A percentile compares a stretch with the other conserved stretches of the same genome.
These are phyloP conservation scores for Chaenogobius annularis DNA, from an alignment of 2,113 vertebrate species.

Conservation along the genomic window DNA sequence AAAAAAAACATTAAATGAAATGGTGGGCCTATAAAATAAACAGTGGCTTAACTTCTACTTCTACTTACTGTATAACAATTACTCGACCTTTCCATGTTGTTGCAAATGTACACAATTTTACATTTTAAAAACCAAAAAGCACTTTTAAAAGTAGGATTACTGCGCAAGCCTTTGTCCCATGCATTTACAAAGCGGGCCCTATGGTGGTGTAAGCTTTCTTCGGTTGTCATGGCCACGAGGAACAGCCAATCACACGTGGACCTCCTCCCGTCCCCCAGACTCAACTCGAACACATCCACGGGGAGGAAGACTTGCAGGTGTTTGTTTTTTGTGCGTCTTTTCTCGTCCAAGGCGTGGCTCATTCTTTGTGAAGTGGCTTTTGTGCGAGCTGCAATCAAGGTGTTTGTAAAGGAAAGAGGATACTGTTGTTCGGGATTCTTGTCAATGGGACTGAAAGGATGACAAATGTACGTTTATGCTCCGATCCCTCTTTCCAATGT, in stretches of 20 bases:
- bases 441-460: background rate
- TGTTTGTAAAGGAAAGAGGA: background rate
- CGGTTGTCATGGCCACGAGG: constrained; percentile 38
- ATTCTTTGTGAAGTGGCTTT: background rate
- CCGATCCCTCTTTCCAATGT: background rate
- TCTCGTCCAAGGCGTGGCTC: constrained; percentile 9
- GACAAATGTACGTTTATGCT: background rate
- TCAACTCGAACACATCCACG: constrained; percentile 9
- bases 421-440: background rate
- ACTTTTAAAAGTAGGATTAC: background rate
- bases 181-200: constrained; percentile 3
- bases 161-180: background rate
- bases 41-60: no score
- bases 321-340: background rate
- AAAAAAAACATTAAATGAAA: no score
- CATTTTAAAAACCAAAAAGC: background rate
- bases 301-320: constrained; percentile 14
- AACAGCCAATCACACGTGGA: constrained; percentile 24
- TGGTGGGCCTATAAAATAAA: no score
- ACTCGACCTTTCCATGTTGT: background rate
- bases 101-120: no score
- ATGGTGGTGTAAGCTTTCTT: constrained; percentile 10
- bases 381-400: background rate
- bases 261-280: constrained; percentile 16
- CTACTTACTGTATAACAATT: no score